These are phyloP conservation scores for Lasioglossum pauxillum DNA, from an alignment of 2,888 invertebrate genomes.

Conservation along the genomic window DNA sequence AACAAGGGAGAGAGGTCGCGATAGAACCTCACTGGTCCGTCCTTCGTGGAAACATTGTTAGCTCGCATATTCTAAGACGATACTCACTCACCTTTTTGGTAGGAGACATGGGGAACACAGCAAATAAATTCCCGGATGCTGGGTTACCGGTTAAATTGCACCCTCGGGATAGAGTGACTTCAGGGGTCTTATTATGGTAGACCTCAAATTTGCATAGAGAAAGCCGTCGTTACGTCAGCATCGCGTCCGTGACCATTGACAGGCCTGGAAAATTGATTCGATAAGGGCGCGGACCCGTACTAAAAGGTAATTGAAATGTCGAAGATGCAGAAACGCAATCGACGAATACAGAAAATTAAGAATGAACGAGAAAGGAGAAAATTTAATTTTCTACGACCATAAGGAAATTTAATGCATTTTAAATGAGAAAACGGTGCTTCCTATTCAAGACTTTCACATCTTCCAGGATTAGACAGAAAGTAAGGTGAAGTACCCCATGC, in stretches of 20 bases:
- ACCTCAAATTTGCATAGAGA: constrained; percentile 29
- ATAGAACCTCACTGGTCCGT: constrained; percentile 20
- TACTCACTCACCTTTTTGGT: neutral
- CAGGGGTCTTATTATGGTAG: constrained; percentile 11
- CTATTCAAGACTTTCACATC: neutral
- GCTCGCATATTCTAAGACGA: constrained; percentile 29
- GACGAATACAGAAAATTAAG: neutral
- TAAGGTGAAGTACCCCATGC: too few species aligned
- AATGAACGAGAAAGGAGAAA: neutral
- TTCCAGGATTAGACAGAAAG: neutral
- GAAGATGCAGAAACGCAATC: neutral
- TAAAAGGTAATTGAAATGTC: neutral
- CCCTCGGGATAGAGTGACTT: neutral
- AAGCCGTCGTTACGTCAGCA: neutral
- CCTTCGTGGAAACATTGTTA: constrained; percentile 23
- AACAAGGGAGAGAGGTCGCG: neutral
- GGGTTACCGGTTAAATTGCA: constrained; percentile 23
- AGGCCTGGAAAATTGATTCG: neutral
- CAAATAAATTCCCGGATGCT: constrained; percentile 28
- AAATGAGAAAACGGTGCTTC: neutral
- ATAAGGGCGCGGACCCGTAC: neutral
- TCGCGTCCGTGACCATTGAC: neutral
- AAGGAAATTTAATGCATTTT: neutral
- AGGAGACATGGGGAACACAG: neutral
- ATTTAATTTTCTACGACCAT: neutral